A percentile compares a stretch with the other conserved stretches of the same genome.
Conservation (phyloP, 2,113 vertebrate species). For the Nesoenas mayeri region DNA sequence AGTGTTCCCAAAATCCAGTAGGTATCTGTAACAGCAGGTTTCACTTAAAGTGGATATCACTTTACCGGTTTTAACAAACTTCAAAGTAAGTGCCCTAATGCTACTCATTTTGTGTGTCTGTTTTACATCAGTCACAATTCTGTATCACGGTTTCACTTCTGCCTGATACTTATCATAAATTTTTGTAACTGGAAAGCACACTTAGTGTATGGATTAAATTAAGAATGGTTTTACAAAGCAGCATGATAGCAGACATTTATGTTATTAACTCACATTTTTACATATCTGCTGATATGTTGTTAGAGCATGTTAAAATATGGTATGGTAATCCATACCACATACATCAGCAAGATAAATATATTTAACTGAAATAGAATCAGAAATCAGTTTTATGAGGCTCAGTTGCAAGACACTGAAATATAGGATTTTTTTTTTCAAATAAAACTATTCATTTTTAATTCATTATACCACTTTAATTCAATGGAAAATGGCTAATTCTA, state of each 20-base stretch:
- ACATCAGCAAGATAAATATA: not conserved
- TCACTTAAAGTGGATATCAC: slow-evolving; percentile 95
- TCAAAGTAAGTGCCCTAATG: slow-evolving; percentile 91
- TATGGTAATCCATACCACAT: slow-evolving; percentile 53
- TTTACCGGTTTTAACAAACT: slow-evolving; percentile 93
- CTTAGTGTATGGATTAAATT: slow-evolving; percentile 80
- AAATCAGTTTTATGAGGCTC: not conserved
- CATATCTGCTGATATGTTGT: slow-evolving; percentile 31
- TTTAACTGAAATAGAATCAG: not conserved
- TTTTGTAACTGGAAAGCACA: slow-evolving; percentile 76
- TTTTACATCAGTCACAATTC: slow-evolving; percentile 91
- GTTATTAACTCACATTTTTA: slow-evolving; percentile 60
- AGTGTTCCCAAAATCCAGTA: slow-evolving; percentile 72
- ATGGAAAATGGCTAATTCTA: slow-evolving; percentile 12
- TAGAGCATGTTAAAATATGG: slow-evolving; percentile 42
- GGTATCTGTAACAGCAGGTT: slow-evolving; percentile 92
- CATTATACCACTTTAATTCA: not conserved
- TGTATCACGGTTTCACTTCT: slow-evolving; percentile 75
- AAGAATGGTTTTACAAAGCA: slow-evolving; percentile 75
- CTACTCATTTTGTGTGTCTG: slow-evolving; percentile 83
- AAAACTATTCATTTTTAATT: not conserved
- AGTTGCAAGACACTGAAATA: not conserved
- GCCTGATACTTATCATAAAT: slow-evolving; percentile 81
- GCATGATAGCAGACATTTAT: slow-evolving; percentile 68
- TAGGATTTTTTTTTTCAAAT: not conserved